Base-by-base conservation (phyloP, 2,797 vertebrate species). In the Rhinophrynus dorsalis region DNA sequence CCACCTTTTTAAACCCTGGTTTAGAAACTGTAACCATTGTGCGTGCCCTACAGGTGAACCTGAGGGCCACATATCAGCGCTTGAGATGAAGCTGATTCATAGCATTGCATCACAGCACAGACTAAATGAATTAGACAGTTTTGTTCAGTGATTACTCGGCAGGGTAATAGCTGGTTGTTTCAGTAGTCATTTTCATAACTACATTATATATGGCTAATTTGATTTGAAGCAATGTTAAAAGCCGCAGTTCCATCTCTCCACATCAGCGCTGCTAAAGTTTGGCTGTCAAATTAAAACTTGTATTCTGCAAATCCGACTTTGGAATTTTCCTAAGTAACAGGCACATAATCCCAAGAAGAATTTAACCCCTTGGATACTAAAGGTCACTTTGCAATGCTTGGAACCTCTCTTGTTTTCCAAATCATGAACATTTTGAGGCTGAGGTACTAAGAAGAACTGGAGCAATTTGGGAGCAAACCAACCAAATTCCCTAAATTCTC, bases 201-300 rank as follows among this genome's bases (percentile, higher is more conserved):
- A 64, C 68, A 72, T 72, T 72, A 72, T 72, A 72, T 72, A 72
- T 64, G 68, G 68, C 15, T 72, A 72, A 72, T 72, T 72, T 72
- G 60, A 72, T 72, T 64, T 72, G 68, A 72, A 62, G 58, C 68
- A 57, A 72, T 64, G 51, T 64, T 30, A 64, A 42, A 50, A 58
- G 59, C 60, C 3, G 42, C n/a, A 20, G 64, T 32, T 35, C 6
- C 32, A 27, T 32, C 51, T 47, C n/a, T 48, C 44, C 52, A 62
- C 32, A 42, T 57, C 60, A 24, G 2, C 32, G 17, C 52, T 51
- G 60, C 20, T 37, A 29, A 15, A 64, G 23, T 44, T 71, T 55
- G 44, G 42, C 51, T 71, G 10, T 13, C 23, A 35, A 35, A 29
- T 48, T 38, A 51, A 11, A 68, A 60, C 56, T 33, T 29, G 30